These are phyloP conservation scores for Dynastes hyllus DNA, from an alignment of 2,888 invertebrate species.

Conservation along the genomic window DNA sequence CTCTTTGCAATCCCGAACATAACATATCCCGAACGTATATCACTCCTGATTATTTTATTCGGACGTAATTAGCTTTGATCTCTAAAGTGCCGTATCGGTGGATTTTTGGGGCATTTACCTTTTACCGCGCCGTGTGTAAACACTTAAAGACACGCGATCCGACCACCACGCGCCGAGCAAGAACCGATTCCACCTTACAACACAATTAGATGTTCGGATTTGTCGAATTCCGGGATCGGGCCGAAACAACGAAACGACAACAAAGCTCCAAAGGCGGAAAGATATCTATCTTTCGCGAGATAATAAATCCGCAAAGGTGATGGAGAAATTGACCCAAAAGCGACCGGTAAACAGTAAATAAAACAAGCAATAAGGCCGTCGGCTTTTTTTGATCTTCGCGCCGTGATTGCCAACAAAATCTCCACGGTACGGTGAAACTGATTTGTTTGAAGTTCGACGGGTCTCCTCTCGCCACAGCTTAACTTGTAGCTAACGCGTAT, in stretches of 20 bases:
- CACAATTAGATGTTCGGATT: slow-evolving; percentile 13
- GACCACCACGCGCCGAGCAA: not conserved
- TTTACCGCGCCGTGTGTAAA: slow-evolving; percentile 20
- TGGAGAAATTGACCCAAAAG: slow-evolving; percentile 46
- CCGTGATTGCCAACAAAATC: slow-evolving; percentile 31
- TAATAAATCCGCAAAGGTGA: slow-evolving; percentile 45
- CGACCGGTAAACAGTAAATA: slow-evolving; percentile 46
- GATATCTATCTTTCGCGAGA: slow-evolving; percentile 41
- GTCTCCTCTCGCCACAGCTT: not conserved
- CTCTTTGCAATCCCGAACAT: slow-evolving; percentile 4
- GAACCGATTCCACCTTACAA: slow-evolving; percentile 1
- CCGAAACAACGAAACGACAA: slow-evolving; percentile 7
- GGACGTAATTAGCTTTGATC: slow-evolving; percentile 33
- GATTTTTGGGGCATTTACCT: slow-evolving; percentile 26
- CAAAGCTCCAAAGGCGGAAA: slow-evolving; percentile 11
- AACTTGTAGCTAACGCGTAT: slow-evolving; percentile 1
- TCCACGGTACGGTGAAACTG: slow-evolving; percentile 40
- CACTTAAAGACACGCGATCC: slow-evolving; percentile 22
- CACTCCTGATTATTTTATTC: slow-evolving; percentile 27
- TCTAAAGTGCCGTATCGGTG: not conserved
- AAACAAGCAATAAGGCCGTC: slow-evolving; percentile 41
- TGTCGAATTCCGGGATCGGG: slow-evolving; percentile 26
- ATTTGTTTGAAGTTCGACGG: slow-evolving; percentile 46
- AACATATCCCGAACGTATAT: slow-evolving; percentile 12
- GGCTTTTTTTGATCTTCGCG: slow-evolving; percentile 30